Base-by-base conservation (phyloP, 2,888 invertebrate species). In the Allolobophora icterica region DNA sequence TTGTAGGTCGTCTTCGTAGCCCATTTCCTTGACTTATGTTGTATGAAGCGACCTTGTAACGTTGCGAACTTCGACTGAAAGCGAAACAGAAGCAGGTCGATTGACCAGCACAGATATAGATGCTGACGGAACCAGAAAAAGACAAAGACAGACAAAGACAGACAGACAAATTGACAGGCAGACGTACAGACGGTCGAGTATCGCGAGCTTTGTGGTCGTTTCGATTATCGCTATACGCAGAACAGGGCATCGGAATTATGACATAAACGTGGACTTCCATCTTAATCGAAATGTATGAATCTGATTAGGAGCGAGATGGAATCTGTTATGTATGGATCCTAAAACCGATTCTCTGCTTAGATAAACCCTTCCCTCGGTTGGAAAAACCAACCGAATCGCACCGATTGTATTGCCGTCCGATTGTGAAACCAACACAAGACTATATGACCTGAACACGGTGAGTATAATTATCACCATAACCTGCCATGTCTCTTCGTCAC, bases 281-380 rank as follows among this genome's bases (percentile, higher is more conserved):
- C 71, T 71, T 71, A 71, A 71, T n/a, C 71, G n/a, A 71, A 71
- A 71, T 71, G 71, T 71, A 71, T 71, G 71, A 71, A n/a, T 71
- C 71, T 30, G 71, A 71, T 71, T 13, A 71, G 71, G 8, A 71
- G 71, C 71, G 71, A 71, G 71, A 71, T 71, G 71, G 71, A 71
- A 71, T 71, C 71, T 30, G 71, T n/a, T 71, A 71, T 71, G 71
- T 71, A 71, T 71, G 71, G 30, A 71, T n/a, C 71, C 71, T 30
- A 71, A 71, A 71, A 71, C 71, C 1, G 71, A 71, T 71, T 71
- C n/a, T 30, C n/a, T 71, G 11, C 71, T 71, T 13, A 71, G 71
- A 71, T 71, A 71, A 17, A 3, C 71, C 11, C 8, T n/a, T 3
- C 71, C 30, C n/a, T 17, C 30, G 71, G 30, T 24, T 1, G n/a